Percentiles rank a stretch among this genome's conserved stretches.
These are phyloP conservation scores for Mohoua ochrocephala DNA, from an alignment of 2,113 vertebrate species.

Conservation along the genomic window DNA sequence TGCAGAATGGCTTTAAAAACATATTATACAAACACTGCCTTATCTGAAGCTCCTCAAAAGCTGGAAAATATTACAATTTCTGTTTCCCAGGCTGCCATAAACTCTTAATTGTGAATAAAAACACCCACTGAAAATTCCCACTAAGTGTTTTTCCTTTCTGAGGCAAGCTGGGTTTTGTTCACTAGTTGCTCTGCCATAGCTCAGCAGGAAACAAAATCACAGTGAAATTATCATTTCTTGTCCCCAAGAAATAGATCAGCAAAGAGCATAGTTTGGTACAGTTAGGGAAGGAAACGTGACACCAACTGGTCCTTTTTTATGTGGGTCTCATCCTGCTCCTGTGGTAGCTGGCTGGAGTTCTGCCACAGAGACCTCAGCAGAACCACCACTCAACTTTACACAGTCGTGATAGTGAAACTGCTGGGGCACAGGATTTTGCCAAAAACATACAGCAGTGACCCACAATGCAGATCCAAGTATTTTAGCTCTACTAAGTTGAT, in stretches of 20 bases:
- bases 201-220: background rate
- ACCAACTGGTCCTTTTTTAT: background rate
- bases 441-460: background rate
- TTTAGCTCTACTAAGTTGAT: background rate
- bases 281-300: background rate
- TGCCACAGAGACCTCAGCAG: background rate
- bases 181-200: background rate
- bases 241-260: background rate
- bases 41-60: conserved; percentile 6
- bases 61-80: conserved; percentile 16
- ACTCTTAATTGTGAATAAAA: conserved; percentile 44
- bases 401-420: background rate
- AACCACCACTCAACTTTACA: background rate
- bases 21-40: background rate
- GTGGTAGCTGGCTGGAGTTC: background rate
- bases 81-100: background rate
- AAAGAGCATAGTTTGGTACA: background rate
- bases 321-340: background rate
- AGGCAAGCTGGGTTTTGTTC: background rate
- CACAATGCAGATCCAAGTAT: background rate
- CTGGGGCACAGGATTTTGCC: background rate
- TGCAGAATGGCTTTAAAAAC: background rate
- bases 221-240: background rate
- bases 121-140: conserved; percentile 4
- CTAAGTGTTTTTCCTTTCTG: background rate